Evolutionary conservation across 2,797 vertebrate species (phyloP).

Genomic region (Malurus leucopterus): DNA sequence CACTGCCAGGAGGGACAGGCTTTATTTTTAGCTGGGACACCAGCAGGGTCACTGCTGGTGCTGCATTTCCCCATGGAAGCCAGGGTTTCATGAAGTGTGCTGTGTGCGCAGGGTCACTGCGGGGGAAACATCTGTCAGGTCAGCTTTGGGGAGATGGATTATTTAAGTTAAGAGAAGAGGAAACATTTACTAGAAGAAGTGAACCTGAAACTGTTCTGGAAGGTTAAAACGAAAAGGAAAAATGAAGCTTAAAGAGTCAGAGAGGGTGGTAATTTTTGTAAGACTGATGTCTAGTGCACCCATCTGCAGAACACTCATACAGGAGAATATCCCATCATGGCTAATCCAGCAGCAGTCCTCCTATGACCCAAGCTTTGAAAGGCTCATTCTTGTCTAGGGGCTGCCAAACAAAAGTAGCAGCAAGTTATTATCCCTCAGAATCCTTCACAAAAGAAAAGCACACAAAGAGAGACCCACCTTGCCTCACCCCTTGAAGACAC

Average conservation of each 20-base stretch:
- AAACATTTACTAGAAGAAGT: conserved; percentile 35
- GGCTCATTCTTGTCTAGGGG: not conserved
- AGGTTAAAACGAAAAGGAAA: conserved; percentile 9
- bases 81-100: conserved; percentile 42
- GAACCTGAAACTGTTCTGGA: conserved; percentile 29
- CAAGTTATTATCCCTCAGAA: not conserved
- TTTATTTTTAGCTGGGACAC: conserved; percentile 64
- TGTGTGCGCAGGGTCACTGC: not conserved
- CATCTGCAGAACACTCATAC: not conserved
- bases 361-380: not conserved
- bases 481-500: not conserved
- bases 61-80: conserved; percentile 44
- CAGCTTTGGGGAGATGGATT: conserved; percentile 57
- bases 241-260: not conserved
- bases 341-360: not conserved
- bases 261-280: not conserved
- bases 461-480: not conserved
- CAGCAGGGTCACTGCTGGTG: conserved; percentile 57
- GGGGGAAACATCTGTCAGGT: conserved; percentile 49
- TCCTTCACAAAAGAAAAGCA: not conserved
- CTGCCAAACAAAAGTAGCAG: not conserved
- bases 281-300: not conserved
- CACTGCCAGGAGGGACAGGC: conserved; percentile 47
- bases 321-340: not conserved
- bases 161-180: conserved; percentile 33